phyloP scores from a whole-genome alignment of 1,140 invertebrate genomes.

The Conus ventricosus region DNA sequence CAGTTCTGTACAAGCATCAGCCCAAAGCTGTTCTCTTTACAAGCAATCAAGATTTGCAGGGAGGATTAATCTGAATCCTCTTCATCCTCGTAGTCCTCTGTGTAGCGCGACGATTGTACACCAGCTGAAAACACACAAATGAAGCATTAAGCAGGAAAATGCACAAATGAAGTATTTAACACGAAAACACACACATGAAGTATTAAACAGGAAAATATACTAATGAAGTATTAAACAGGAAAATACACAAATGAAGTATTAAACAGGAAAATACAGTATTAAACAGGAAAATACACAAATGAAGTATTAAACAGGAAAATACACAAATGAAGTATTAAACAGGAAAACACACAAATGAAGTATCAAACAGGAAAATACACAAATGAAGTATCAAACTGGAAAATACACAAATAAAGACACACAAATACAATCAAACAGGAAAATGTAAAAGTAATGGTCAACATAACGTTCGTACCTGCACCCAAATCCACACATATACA shows the following conservation, averaged over 20 bases:
- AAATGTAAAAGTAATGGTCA: too few relatives aligned
- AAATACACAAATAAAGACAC: not conserved
- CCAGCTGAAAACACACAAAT: slow-evolving; percentile 47
- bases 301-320: not conserved
- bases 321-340: not conserved
- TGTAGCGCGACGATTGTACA: slow-evolving; percentile 46
- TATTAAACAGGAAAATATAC: not conserved
- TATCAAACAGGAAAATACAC: not conserved
- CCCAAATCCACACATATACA: too few relatives aligned
- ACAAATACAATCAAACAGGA: not conserved
- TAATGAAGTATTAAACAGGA: not conserved
- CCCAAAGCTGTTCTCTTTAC: not conserved
- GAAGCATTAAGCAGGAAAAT: not conserved
- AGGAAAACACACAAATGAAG: too few relatives aligned
- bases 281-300: slow-evolving; percentile 28
- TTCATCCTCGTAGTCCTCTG: slow-evolving; percentile 65
- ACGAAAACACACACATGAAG: too few relatives aligned
- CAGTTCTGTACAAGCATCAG: too few relatives aligned
- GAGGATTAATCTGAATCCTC: slow-evolving; percentile 62
- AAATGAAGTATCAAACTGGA: not conserved
- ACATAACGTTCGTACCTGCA: too few relatives aligned
- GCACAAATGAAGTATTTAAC: not conserved
- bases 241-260: too few relatives aligned
- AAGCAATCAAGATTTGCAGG: not conserved
- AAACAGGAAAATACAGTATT: too few relatives aligned